Conservation (phyloP, 2,797 vertebrate species). For the Typhlichthys eigenmanni region DNA sequence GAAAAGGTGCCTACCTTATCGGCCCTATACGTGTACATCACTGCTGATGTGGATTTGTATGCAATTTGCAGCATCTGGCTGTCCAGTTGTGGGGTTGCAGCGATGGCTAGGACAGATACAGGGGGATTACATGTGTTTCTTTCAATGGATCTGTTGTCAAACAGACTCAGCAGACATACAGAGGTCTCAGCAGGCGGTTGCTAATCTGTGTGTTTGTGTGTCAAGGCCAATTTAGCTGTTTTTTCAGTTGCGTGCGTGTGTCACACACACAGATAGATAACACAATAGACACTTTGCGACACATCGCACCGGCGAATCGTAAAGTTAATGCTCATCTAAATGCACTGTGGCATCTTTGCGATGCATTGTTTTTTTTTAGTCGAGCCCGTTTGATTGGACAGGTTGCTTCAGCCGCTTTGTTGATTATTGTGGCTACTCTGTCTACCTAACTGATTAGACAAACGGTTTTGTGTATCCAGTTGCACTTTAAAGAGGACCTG, state of each 20-base stretch:
- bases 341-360: not conserved
- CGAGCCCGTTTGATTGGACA: not conserved
- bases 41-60: no score
- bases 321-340: no score
- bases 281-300: no score
- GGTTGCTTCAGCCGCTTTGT: not conserved
- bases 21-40: no score
- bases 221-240: not conserved
- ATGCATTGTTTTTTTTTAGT: not conserved
- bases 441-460: constrained; percentile 19
- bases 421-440: constrained; percentile 21
- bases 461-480: constrained; percentile 12
- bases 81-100: constrained; percentile 16
- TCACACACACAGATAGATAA: no score
- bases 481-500: constrained; percentile 27
- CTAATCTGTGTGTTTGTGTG: constrained; percentile 43
- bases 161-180: constrained; percentile 38
- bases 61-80: constrained; percentile 15
- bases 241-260: constrained; percentile 5
- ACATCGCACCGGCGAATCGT: no score
- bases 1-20: no score
- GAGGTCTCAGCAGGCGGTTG: constrained; percentile 38
- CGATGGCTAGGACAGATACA: constrained; percentile 53
- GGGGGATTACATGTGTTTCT: constrained; percentile 65
- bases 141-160: constrained; percentile 60